Percentiles rank a stretch among this genome's conserved stretches.
Conservation (phyloP, 1,140 invertebrate genomes). For the Solenopsis invicta region DNA sequence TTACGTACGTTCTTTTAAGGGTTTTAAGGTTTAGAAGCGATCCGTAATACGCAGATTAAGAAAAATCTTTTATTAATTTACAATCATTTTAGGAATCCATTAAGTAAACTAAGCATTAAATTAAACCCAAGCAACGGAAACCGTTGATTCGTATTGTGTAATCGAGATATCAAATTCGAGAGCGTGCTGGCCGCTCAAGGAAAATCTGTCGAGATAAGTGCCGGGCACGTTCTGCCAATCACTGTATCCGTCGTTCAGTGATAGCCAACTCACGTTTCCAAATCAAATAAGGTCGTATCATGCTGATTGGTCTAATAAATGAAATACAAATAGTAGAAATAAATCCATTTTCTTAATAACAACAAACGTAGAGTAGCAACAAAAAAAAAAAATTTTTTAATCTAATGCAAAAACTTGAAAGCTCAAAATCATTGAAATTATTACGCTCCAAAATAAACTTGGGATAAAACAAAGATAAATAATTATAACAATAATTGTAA, state of each 20-base stretch:
- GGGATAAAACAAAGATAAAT: background rate
- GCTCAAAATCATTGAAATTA: background rate
- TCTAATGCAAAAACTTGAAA: background rate
- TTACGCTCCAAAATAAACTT: background rate
- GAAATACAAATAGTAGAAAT: conserved; percentile 24
- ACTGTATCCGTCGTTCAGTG: conserved; percentile 30
- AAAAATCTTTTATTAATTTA: background rate
- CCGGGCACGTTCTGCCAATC: conserved; percentile 72
- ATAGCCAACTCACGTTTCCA: conserved; percentile 50
- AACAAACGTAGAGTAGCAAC: background rate
- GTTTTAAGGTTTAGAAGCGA: background rate
- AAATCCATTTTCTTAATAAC: conserved; percentile 17
- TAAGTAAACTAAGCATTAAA: conserved; percentile 67
- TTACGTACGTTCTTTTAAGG: background rate
- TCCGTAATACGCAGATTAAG: background rate
- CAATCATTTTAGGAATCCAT: conserved; percentile 11
- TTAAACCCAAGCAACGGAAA: conserved; percentile 72
- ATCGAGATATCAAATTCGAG: conserved; percentile 67
- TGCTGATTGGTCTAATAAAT: conserved; percentile 46
- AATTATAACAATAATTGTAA: conserved; percentile 19
- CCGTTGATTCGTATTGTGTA: conserved; percentile 33
- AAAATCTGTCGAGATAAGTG: conserved; percentile 72
- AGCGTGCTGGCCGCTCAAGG: conserved; percentile 33
- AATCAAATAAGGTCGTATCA: conserved; percentile 41
- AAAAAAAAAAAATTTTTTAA: conserved; percentile 6